Evolutionary conservation across 2,113 vertebrate genomes (phyloP).

Genomic region (Scolopax mira): DNA sequence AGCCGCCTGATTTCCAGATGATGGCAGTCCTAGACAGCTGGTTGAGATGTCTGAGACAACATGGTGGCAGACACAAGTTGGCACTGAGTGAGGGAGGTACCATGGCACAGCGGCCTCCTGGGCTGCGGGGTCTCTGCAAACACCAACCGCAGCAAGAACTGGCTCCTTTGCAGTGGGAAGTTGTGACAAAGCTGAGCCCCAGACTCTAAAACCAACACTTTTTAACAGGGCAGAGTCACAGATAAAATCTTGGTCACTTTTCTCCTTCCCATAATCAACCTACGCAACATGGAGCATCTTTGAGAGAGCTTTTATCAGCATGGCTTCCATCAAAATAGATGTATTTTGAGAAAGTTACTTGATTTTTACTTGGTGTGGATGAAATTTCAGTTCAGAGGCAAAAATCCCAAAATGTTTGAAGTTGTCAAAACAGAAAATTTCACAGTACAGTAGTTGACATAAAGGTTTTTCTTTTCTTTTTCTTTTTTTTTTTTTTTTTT

Average conservation of each 20-base stretch:
- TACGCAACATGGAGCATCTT: too few species aligned
- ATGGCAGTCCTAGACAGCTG: not conserved
- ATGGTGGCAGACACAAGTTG: accelerated
- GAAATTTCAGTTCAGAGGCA: not conserved
- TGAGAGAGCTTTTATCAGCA: not conserved
- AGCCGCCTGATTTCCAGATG: not conserved
- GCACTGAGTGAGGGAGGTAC: not conserved
- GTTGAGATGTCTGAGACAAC: not conserved
- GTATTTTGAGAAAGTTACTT: not conserved
- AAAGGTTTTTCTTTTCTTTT: not conserved
- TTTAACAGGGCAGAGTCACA: not conserved
- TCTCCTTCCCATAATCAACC: not conserved
- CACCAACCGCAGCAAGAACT: accelerated
- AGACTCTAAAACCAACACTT: not conserved
- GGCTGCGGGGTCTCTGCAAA: not conserved
- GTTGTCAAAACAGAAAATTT: constrained; percentile 12
- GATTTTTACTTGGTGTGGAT: not conserved
- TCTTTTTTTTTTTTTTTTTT: not conserved
- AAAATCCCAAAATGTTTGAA: not conserved
- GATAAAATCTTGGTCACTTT: not conserved
- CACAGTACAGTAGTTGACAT: not conserved
- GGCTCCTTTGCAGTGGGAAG: not conserved
- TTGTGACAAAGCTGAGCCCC: not conserved
- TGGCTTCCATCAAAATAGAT: not conserved
- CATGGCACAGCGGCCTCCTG: not conserved